phyloP scores from a whole-genome alignment of 2,888 invertebrate genomes.

The Itoplectis maculator region DNA sequence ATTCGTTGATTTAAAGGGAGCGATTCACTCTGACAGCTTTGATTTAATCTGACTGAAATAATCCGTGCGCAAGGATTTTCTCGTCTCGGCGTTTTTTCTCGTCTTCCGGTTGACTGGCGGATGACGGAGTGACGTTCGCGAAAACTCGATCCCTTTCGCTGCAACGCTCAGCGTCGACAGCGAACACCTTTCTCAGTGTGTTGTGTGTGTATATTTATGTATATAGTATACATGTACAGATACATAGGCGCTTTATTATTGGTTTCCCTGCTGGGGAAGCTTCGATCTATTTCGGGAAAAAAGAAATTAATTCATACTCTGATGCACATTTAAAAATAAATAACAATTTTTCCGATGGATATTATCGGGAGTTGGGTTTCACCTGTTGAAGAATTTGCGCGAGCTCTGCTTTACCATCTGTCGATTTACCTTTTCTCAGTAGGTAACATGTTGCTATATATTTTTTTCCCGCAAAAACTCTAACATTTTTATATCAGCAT shows the following conservation, averaged over 20 bases:
- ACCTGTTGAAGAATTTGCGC: background rate
- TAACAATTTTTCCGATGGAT: background rate
- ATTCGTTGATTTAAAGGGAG: slow-evolving; percentile 10
- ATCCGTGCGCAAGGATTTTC: background rate
- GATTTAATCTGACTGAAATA: background rate
- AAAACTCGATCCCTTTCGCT: slow-evolving; percentile 45
- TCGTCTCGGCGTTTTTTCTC: background rate
- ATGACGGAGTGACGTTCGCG: slow-evolving; percentile 34
- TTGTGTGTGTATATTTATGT: slow-evolving; percentile 13
- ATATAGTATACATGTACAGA: background rate
- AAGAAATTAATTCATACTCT: slow-evolving; percentile 23
- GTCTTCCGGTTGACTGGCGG: background rate
- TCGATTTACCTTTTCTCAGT: background rate
- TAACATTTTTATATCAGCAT: no score
- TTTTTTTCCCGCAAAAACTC: background rate
- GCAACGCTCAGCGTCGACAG: slow-evolving; percentile 32
- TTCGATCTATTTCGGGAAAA: slow-evolving; percentile 64
- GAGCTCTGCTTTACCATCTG: background rate
- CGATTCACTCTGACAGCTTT: slow-evolving; percentile 2
- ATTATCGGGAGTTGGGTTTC: background rate
- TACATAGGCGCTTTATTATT: slow-evolving; percentile 66
- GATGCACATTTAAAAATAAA: slow-evolving; percentile 21
- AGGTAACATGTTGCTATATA: background rate
- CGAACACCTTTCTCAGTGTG: slow-evolving; percentile 5
- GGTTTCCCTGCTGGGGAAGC: slow-evolving; percentile 60